phyloP scores from a whole-genome alignment of 2,888 invertebrate species.

The Drosophila infuscata region DNA sequence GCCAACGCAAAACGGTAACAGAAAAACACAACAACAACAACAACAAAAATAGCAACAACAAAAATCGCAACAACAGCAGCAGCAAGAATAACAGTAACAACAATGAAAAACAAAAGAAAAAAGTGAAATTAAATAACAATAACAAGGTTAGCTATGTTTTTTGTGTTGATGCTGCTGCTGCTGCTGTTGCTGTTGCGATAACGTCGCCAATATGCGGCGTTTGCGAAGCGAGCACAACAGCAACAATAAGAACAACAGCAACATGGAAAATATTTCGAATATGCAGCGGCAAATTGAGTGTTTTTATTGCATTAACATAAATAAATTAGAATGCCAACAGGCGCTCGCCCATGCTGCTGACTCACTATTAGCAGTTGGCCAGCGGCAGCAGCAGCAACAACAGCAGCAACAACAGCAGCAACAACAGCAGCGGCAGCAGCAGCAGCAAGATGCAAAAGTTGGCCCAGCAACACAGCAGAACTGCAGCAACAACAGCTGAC shows the following conservation, averaged over 20 bases:
- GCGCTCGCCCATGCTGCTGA: constrained; percentile 54
- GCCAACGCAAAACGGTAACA: constrained; percentile 46
- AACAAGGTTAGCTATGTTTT: constrained; percentile 73
- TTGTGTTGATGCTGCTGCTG: constrained; percentile 24
- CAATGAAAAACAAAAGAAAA: constrained; percentile 58
- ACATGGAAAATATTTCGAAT: constrained; percentile 58
- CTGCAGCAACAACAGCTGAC: constrained; percentile 43
- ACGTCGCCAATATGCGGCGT: constrained; percentile 60
- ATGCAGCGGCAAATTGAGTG: constrained; percentile 75
- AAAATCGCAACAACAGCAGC: constrained; percentile 30
- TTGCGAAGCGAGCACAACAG: constrained; percentile 36
- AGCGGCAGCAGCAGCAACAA: constrained; percentile 27
- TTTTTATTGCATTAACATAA: constrained; percentile 82
- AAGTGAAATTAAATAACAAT: constrained; percentile 80
- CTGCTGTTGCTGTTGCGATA: constrained; percentile 48
- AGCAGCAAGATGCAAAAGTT: constrained; percentile 51
- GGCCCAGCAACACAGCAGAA: constrained; percentile 17
- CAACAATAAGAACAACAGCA: constrained; percentile 28
- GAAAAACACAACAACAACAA: constrained; percentile 9
- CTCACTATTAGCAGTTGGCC: constrained; percentile 42
- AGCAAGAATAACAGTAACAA: constrained; percentile 27
- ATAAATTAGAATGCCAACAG: constrained; percentile 76
- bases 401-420: constrained; percentile 36
- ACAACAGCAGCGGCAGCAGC: constrained; percentile 24
- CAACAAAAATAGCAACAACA: constrained; percentile 22